Evolutionary conservation across 2,888 invertebrate species (phyloP).

Genomic region (Ochropacha duplaris): DNA sequence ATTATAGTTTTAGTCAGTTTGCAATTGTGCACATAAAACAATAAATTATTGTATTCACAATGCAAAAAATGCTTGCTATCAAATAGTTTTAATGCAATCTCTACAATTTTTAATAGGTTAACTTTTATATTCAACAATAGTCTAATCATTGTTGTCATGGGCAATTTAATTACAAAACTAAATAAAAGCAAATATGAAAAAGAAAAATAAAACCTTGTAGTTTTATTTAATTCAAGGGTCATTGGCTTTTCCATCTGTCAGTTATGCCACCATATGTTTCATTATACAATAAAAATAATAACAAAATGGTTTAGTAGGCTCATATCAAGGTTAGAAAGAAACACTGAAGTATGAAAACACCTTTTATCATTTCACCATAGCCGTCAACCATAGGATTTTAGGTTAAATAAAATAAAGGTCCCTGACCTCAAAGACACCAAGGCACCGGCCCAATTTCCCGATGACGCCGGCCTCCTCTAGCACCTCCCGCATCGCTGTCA

Average conservation of each 20-base stretch:
- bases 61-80: neutral
- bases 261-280: neutral
- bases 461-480: conserved; percentile 98
- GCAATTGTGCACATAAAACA: neutral
- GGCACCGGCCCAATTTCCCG: conserved; percentile 93
- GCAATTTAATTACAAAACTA: neutral
- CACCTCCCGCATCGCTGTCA: conserved; percentile 96
- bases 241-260: neutral
- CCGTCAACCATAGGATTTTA: neutral
- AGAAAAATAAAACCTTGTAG: neutral
- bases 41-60: neutral
- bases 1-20: neutral
- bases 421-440: conserved; percentile 97
- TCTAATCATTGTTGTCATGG: too few species aligned
- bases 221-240: neutral
- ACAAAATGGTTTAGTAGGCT: neutral
- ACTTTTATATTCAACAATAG: too few species aligned
- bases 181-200: neutral
- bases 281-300: neutral
- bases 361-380: neutral
- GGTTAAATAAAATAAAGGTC: neutral
- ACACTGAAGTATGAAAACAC: neutral
- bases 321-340: neutral
- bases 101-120: neutral
- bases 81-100: neutral